Conservation (phyloP, 2,113 vertebrate species). For the Sinosuthora webbiana region DNA sequence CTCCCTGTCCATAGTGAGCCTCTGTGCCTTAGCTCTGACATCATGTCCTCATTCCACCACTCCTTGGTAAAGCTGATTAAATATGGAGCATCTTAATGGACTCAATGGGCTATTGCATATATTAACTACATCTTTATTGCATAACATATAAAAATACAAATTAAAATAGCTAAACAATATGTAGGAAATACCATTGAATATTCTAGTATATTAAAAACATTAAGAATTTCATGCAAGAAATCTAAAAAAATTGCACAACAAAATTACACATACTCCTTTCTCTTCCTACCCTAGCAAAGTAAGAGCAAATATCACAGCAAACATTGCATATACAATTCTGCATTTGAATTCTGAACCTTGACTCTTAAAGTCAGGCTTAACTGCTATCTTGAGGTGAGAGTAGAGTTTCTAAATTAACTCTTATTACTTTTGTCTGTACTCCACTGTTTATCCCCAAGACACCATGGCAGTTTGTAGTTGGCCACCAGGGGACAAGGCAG, state of each 20-base stretch:
- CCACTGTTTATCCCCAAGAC: neutral
- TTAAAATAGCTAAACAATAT: neutral
- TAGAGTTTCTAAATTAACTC: neutral
- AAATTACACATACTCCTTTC: neutral
- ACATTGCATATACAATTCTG: accelerated
- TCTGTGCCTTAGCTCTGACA: neutral
- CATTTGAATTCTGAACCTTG: neutral
- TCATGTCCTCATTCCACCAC: neutral
- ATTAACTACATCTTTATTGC: neutral
- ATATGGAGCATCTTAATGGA: neutral
- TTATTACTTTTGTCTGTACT: neutral
- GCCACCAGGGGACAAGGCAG: neutral
- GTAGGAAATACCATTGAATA: neutral
- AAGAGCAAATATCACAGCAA: neutral
- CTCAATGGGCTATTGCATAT: neutral
- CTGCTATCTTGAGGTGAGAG: neutral
- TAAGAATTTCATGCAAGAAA: neutral
- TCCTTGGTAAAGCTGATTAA: neutral
- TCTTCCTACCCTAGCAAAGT: neutral
- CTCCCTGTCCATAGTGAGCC: neutral
- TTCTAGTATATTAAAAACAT: neutral
- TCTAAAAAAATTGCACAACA: neutral
- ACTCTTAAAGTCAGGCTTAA: neutral
- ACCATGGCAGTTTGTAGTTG: neutral
- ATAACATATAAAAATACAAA: neutral